Percentiles rank a stretch among this genome's conserved stretches.
phyloP scores from a whole-genome alignment of 2,797 vertebrate species.

The Mormyrops attenuatus region DNA sequence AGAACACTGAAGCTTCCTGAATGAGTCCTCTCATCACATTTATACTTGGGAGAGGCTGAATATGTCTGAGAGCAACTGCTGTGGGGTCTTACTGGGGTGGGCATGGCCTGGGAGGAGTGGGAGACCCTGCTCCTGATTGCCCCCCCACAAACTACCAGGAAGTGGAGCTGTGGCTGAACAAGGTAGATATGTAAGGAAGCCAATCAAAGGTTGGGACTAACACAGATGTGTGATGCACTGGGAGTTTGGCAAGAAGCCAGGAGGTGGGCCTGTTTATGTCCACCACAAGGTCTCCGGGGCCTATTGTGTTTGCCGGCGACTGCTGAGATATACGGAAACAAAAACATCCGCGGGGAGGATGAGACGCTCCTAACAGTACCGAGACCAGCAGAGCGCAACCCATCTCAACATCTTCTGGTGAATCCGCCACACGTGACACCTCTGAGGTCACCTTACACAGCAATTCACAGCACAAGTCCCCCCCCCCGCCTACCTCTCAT shows the following conservation, averaged over 20 bases:
- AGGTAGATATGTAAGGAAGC: not conserved
- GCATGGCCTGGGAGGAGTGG: not conserved
- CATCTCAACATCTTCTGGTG: not conserved
- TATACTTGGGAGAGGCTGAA: not conserved
- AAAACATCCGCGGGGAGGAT: not conserved
- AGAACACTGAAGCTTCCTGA: not conserved
- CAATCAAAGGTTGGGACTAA: not conserved
- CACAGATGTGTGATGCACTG: not conserved
- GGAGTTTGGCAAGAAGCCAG: not conserved
- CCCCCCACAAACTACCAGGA: not conserved
- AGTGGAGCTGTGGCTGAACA: not conserved
- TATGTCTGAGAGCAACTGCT: not conserved
- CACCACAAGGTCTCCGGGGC: not conserved
- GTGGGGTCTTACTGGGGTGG: not conserved
- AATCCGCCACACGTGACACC: not conserved
- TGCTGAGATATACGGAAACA: not conserved
- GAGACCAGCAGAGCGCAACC: not conserved
- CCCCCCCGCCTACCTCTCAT: not conserved
- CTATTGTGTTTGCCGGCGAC: not conserved
- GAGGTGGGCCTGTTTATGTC: not conserved
- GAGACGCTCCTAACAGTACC: not conserved
- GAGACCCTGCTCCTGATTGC: not conserved
- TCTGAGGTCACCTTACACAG: not conserved
- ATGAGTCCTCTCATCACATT: not conserved
- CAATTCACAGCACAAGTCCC: not conserved